phyloP scores from a whole-genome alignment of 2,797 vertebrate genomes.

The Poecilia wingei region DNA sequence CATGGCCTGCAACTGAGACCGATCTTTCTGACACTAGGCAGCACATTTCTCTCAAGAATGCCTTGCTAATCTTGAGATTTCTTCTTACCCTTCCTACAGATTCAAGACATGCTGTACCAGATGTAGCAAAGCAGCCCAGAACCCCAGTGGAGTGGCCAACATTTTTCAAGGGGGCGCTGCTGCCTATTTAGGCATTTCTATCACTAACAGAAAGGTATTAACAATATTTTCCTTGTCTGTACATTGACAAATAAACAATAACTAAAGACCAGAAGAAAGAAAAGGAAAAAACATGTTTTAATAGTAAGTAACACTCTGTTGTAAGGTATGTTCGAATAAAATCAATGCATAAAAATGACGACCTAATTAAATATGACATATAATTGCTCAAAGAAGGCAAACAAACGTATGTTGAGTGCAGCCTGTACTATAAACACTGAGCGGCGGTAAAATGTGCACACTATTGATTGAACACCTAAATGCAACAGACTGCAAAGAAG shows the following conservation, averaged over 20 bases:
- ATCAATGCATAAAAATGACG: conserved; percentile 40
- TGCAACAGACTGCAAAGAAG: conserved; percentile 4
- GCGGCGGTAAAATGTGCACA: conserved; percentile 1
- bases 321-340: neutral
- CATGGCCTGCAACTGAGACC: neutral
- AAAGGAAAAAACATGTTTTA: neutral
- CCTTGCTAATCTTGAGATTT: too few species aligned
- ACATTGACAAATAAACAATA: neutral
- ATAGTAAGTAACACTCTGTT: neutral
- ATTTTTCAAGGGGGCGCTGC: too few species aligned
- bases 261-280: neutral
- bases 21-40: neutral
- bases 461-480: conserved; percentile 32
- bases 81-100: too few species aligned
- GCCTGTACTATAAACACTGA: conserved; percentile 27
- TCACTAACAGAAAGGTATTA: neutral
- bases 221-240: neutral
- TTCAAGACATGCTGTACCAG: too few species aligned
- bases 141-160: too few species aligned
- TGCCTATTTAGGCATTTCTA: neutral
- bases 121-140: too few species aligned
- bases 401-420: conserved; percentile 48
- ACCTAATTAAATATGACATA: conserved; percentile 50
- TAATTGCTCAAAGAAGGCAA: conserved; percentile 43
- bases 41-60: neutral